Percentiles rank a stretch among this genome's conserved stretches.
phyloP scores from a whole-genome alignment of 92 coral and sea anemone genomes.

The Zoanthus gigantus region DNA sequence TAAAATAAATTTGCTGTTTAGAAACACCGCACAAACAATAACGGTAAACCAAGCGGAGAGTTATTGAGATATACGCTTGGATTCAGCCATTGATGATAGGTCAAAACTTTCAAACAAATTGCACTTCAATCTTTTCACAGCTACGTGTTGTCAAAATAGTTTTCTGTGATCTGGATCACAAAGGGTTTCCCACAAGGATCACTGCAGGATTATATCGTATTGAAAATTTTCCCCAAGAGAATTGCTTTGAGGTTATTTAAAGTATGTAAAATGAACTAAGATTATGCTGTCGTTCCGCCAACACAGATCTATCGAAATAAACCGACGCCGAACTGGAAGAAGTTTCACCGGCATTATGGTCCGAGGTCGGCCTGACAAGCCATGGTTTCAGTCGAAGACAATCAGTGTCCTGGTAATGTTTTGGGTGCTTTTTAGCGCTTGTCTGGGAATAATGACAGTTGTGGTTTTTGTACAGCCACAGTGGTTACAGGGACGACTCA shows the following conservation, averaged over 20 bases:
- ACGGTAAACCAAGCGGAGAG: constrained; percentile 28
- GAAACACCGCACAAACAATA: neutral
- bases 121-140: neutral
- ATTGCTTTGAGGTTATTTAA: constrained; percentile 24
- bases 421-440: constrained; percentile 87
- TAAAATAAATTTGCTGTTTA: neutral
- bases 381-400: constrained; percentile 93
- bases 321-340: constrained; percentile 7
- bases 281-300: constrained; percentile 49
- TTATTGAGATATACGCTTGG: neutral
- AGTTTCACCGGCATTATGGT: constrained; percentile 46
- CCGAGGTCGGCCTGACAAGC: constrained; percentile 60
- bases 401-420: constrained; percentile 82
- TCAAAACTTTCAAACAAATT: constrained; percentile 16
- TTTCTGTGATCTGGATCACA: neutral
- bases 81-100: constrained; percentile 1
- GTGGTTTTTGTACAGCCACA: constrained; percentile 95
- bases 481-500: constrained; percentile 84
- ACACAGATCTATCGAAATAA: constrained; percentile 22
- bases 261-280: constrained; percentile 22
- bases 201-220: constrained; percentile 12
- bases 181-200: constrained; percentile 13
- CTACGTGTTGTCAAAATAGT: neutral
- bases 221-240: constrained; percentile 35
- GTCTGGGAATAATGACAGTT: constrained; percentile 92